Conservation (phyloP, 2,797 vertebrate species). For the Odontamblyopus lacepedii region DNA sequence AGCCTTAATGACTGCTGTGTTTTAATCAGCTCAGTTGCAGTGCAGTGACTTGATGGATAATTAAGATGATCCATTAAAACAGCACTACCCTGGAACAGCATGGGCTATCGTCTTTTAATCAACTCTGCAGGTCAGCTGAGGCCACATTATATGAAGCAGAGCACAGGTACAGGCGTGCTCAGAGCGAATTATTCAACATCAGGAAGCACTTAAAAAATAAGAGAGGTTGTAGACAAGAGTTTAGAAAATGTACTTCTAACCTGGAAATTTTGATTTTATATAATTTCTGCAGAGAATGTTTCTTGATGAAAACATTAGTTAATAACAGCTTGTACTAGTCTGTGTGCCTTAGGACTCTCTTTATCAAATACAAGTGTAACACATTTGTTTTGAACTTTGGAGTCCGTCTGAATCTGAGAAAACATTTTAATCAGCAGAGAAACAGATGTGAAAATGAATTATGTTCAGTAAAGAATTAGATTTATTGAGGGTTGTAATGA, state of each 20-base stretch:
- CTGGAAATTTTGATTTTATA: conserved; percentile 3
- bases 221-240: neutral
- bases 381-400: conserved; percentile 38
- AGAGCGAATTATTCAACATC: conserved; percentile 41
- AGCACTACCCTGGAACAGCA: conserved; percentile 11
- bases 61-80: conserved; percentile 68
- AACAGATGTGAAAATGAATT: conserved; percentile 37
- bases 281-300: neutral
- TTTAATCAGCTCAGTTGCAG: conserved; percentile 64
- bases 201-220: neutral
- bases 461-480: neutral
- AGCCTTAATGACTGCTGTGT: conserved; percentile 56
- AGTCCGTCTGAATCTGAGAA: conserved; percentile 24
- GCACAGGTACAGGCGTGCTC: conserved; percentile 30
- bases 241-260: conserved; percentile 3
- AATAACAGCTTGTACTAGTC: conserved; percentile 46
- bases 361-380: conserved; percentile 38
- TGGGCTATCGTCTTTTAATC: conserved; percentile 37
- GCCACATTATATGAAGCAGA: conserved; percentile 4
- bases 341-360: conserved; percentile 16
- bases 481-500: neutral
- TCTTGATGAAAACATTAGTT: conserved; percentile 36
- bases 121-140: conserved; percentile 24
- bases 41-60: conserved; percentile 51
- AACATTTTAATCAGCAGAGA: conserved; percentile 45